Conservation (phyloP, 92 coral and sea anemone genomes). For the Zoanthus solanderi region DNA sequence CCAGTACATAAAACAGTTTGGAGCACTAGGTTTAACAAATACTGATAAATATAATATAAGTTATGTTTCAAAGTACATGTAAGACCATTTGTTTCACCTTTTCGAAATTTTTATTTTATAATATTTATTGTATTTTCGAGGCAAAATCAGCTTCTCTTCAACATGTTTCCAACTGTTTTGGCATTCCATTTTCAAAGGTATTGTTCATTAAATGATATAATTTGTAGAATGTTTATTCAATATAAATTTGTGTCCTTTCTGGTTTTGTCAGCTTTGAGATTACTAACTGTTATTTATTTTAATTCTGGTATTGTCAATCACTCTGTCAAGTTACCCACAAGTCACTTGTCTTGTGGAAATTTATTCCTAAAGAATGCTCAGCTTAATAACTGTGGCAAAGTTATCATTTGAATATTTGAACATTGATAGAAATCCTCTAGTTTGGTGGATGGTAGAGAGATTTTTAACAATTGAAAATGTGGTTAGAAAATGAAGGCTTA, state of each 20-base stretch:
- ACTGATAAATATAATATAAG: background rate
- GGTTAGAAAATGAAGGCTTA: too few relatives aligned
- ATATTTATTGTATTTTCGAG: background rate
- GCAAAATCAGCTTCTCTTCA: conserved; percentile 14
- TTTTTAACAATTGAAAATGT: too few relatives aligned
- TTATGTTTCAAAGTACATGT: background rate
- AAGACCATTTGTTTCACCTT: background rate
- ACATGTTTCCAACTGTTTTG: background rate
- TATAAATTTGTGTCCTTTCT: too few relatives aligned
- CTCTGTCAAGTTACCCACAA: background rate
- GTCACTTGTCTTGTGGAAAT: background rate
- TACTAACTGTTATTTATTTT: too few relatives aligned
- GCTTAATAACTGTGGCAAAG: background rate
- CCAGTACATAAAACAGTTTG: too few relatives aligned
- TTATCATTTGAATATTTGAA: too few relatives aligned
- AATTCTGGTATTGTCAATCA: background rate
- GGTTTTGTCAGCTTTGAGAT: too few relatives aligned
- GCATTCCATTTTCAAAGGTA: conserved; percentile 37
- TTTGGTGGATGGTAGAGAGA: too few relatives aligned
- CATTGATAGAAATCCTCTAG: background rate
- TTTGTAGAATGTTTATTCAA: too few relatives aligned
- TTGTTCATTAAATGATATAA: too few relatives aligned
- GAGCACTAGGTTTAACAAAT: background rate
- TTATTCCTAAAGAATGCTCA: background rate
- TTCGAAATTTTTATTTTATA: background rate